phyloP scores from a whole-genome alignment of 2,797 vertebrate genomes.

The Sphenodon punctatus region DNA sequence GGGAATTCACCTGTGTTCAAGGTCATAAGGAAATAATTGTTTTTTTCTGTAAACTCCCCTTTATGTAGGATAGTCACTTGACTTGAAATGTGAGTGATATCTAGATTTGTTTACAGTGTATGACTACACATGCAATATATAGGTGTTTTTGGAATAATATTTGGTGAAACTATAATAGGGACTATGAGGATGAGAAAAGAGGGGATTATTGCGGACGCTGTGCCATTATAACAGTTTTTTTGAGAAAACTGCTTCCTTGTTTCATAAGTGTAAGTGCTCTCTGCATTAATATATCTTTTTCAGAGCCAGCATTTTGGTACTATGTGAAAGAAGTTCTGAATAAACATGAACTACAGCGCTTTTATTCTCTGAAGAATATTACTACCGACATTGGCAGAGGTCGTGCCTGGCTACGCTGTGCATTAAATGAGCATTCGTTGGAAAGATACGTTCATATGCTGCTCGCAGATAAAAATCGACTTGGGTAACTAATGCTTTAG shows the following conservation, averaged over 20 bases:
- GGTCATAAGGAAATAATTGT: constrained; percentile 1
- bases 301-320: constrained; percentile 91
- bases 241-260: too few species aligned
- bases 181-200: not conserved
- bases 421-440: constrained; percentile 95
- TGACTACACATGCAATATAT: not conserved
- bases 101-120: not conserved
- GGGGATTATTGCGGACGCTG: too few species aligned
- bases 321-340: constrained; percentile 95
- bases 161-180: not conserved
- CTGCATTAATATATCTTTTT: not conserved
- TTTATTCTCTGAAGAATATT: constrained; percentile 89
- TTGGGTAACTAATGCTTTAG: constrained; percentile 78
- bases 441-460: constrained; percentile 93
- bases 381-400: constrained; percentile 89
- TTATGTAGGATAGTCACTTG: too few species aligned
- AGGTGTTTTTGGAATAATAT: not conserved
- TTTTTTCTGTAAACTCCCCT: not conserved
- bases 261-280: too few species aligned
- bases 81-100: too few species aligned
- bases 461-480: constrained; percentile 85
- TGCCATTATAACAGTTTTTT: too few species aligned
- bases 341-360: constrained; percentile 93
- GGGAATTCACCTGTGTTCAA: not conserved
- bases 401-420: constrained; percentile 95